A percentile compares a stretch with the other conserved stretches of the same genome.
Evolutionary conservation across 2,888 invertebrate genomes (phyloP).

Genomic region (Lordiphosa andalusiaca): DNA sequence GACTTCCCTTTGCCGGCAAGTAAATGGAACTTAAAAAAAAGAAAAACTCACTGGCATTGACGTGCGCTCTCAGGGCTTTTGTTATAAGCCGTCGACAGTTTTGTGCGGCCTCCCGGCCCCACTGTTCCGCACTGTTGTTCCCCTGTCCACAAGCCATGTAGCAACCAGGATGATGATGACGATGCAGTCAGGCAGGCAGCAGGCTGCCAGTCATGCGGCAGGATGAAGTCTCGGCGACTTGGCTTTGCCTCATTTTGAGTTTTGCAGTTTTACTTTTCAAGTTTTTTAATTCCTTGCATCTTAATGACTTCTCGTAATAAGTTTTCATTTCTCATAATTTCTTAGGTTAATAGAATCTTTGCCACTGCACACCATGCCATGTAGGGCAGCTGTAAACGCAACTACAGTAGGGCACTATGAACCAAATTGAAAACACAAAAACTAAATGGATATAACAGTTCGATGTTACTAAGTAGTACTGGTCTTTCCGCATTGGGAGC

Average conservation of each 20-base stretch:
- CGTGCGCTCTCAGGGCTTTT: conserved; percentile 37
- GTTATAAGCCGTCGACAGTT: conserved; percentile 48
- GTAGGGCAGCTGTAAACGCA: conserved; percentile 39
- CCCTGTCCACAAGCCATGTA: conserved; percentile 5
- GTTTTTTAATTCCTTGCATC: conserved; percentile 76
- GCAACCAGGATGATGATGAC: conserved; percentile 4
- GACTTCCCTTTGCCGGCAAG: conserved; percentile 52
- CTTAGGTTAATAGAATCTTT: conserved; percentile 74
- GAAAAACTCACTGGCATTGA: conserved; percentile 45
- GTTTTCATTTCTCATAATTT: conserved; percentile 78
- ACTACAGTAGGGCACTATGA: conserved; percentile 45
- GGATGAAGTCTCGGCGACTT: conserved; percentile 21
- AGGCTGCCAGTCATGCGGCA: conserved; percentile 6
- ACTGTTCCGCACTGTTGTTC: conserved; percentile 10
- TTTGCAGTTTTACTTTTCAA: conserved; percentile 67
- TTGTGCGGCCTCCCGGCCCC: conserved; percentile 47
- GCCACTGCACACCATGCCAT: conserved; percentile 30
- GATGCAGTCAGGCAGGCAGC: conserved; percentile 7
- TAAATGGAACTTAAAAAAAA: conserved; percentile 46
- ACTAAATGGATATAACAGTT: neutral
- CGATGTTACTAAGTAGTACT: too few species aligned
- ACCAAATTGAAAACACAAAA: neutral
- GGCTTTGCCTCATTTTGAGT: conserved; percentile 57
- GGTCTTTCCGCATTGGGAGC: too few species aligned
- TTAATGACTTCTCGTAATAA: conserved; percentile 80